These are phyloP conservation scores for Willowsia nigromaculata DNA, from an alignment of 2,888 invertebrate genomes.

Conservation along the genomic window DNA sequence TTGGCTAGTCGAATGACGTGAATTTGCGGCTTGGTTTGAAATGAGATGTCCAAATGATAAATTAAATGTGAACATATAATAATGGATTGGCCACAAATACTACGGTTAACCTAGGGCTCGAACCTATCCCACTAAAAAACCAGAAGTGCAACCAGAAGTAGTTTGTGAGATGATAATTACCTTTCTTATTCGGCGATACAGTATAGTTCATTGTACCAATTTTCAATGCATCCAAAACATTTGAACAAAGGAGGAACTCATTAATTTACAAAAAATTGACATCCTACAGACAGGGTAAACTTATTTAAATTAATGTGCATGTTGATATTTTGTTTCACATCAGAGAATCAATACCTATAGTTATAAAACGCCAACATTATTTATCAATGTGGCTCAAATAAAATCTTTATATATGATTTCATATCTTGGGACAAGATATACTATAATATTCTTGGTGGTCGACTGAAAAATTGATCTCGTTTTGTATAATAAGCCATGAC, in stretches of 20 bases:
- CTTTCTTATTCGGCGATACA: neutral
- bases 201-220: slow-evolving; percentile 56
- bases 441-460: neutral
- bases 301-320: neutral
- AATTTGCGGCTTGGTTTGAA: neutral
- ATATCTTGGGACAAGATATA: neutral
- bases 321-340: neutral
- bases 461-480: neutral
- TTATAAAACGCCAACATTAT: neutral
- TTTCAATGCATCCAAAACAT: slow-evolving; percentile 36
- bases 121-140: neutral
- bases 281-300: slow-evolving; percentile 25
- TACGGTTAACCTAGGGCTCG: neutral
- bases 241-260: slow-evolving; percentile 8
- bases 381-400: neutral
- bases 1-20: neutral
- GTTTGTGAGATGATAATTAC: neutral
- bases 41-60: neutral
- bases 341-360: slow-evolving; percentile 13
- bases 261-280: slow-evolving; percentile 53
- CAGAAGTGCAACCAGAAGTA: slow-evolving; percentile 29
- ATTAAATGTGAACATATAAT: neutral
- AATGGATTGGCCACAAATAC: neutral
- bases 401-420: neutral
- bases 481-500: neutral